Base-by-base conservation (phyloP, 2,797 vertebrate genomes). In the Aythya fuligula region DNA sequence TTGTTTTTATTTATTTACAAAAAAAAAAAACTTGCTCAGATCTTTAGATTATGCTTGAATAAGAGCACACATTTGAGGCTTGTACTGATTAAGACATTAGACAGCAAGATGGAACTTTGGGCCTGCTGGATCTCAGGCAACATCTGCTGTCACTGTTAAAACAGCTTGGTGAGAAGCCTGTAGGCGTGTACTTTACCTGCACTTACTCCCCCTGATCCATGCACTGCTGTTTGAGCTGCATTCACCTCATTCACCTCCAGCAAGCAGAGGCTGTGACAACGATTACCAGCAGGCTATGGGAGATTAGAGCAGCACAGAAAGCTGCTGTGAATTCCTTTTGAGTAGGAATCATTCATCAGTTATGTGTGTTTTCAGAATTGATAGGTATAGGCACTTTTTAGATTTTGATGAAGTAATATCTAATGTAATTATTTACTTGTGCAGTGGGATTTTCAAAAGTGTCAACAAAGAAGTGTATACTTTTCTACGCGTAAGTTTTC, bases 131-230 rank as follows among this genome's bases (percentile, higher is more conserved):
- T 87, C 20, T 56, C 1, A 0, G 22, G 15, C 24, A 84, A 27
- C n/a, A 13, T 72, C 54, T 79, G 13, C 36, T 16, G 21, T 53
- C 0, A 0, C 49, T 0, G 0, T 3, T 70, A 53, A 60, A 76
- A 43, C 4, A 45, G 17, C 11, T 39, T 30, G 14, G 30, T 34
- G 2, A 6, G 39, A 82, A 82, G 12, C 28, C 27, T 32, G 21
- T 47, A 22, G 17, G 6, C 43, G 8, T 17, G 43, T 45, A 64
- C 25, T 79, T 74, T 17, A 64, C 21, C 6, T 75, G 18, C 30
- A 17, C 78, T 89, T 56, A 20, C 24, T 62, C 30, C 27, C n/a
- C 16, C 30, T 30, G 32, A 72, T 51, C 21, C 20, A 14, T 41
- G 10, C 8, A 3, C 47, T 90, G 78, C 47, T 60, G 10, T 77